A percentile compares a stretch with the other conserved stretches of the same genome.
These are phyloP conservation scores for Pachliopta kotzebuea DNA, from an alignment of 2,888 invertebrate genomes.

Conservation along the genomic window DNA sequence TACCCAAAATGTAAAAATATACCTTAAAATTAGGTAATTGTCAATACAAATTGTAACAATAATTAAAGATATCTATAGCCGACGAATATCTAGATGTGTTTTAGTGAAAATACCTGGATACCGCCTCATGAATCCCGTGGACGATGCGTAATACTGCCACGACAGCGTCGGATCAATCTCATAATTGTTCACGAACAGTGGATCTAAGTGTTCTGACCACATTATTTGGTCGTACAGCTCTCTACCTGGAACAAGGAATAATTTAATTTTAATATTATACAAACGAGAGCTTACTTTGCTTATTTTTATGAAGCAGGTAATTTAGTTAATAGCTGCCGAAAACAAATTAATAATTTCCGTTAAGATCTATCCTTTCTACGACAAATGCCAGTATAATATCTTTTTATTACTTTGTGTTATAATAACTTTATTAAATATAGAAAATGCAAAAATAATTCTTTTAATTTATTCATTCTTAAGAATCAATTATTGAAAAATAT, in stretches of 20 bases:
- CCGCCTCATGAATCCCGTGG: constrained; percentile 95
- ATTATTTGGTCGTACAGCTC: constrained; percentile 94
- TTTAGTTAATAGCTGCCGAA: not conserved
- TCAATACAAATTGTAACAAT: not conserved
- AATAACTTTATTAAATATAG: too few species aligned
- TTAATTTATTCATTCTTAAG: too few species aligned
- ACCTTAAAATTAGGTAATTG: too few species aligned
- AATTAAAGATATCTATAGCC: not conserved
- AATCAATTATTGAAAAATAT: too few species aligned
- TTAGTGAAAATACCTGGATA: constrained; percentile 89
- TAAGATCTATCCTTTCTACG: too few species aligned
- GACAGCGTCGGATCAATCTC: constrained; percentile 93
- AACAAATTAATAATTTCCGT: too few species aligned
- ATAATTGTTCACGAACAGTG: constrained; percentile 93
- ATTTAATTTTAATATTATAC: not conserved
- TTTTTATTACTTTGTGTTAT: too few species aligned
- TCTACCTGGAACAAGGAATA: constrained; percentile 75
- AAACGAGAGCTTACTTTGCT: not conserved
- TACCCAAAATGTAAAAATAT: too few species aligned
- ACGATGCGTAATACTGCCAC: constrained; percentile 99
- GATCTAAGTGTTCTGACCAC: constrained; percentile 97
- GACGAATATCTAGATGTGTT: not conserved
- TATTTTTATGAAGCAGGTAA: not conserved
- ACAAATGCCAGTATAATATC: too few species aligned
- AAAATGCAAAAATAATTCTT: too few species aligned